Conservation (phyloP, 2,797 vertebrate species). For the Schizopygopsis pylzovi region DNA sequence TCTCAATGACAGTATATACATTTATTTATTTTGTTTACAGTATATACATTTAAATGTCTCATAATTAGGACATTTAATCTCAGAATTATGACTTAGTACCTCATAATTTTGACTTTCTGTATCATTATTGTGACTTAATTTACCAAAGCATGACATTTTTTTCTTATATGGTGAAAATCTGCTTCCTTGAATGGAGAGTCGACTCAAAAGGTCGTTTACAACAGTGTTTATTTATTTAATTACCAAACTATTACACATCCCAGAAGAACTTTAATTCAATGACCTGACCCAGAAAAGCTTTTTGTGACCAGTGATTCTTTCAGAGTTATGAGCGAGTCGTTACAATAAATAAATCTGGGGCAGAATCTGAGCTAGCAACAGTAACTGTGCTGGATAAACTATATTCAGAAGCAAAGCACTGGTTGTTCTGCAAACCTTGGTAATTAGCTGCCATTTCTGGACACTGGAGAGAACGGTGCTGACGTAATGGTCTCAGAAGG, state of each 20-base stretch:
- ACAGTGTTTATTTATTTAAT: not conserved
- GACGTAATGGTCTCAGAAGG: not conserved
- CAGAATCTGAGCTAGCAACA: conserved; percentile 17
- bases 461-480: not conserved
- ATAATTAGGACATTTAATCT: not conserved
- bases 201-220: not conserved
- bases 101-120: not conserved
- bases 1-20: not conserved
- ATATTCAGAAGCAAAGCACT: conserved; percentile 25
- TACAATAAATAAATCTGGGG: conserved; percentile 3
- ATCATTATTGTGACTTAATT: not conserved
- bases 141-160: not conserved
- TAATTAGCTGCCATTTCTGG: conserved; percentile 10
- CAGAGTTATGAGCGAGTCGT: not conserved
- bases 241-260: not conserved
- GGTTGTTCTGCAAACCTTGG: conserved; percentile 23
- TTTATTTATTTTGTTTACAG: not conserved
- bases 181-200: not conserved
- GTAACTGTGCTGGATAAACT: conserved; percentile 24
- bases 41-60: not conserved
- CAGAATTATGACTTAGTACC: not conserved
- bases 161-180: not conserved
- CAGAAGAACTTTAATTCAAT: not conserved
- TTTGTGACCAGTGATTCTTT: not conserved
- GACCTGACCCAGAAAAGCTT: not conserved